These are phyloP conservation scores for Xestobium rufovillosum DNA, from an alignment of 2,888 invertebrate species.

Conservation along the genomic window DNA sequence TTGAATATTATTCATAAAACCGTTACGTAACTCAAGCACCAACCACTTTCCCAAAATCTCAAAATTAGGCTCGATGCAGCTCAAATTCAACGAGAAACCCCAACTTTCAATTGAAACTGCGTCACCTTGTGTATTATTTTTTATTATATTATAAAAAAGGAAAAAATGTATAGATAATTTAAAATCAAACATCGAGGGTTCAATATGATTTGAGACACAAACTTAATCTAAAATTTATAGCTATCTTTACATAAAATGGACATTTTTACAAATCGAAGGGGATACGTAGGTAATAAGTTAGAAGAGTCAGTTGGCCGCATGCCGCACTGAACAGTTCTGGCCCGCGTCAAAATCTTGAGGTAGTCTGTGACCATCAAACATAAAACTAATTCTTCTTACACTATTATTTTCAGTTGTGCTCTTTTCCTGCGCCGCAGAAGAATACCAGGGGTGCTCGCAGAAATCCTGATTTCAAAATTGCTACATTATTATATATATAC, in stretches of 20 bases:
- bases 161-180: too few relatives aligned
- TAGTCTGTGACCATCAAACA: constrained; percentile 32
- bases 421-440: neutral
- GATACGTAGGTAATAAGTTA: constrained; percentile 42
- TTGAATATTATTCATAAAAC: too few relatives aligned
- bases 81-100: too few relatives aligned
- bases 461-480: neutral
- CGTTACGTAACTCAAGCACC: too few relatives aligned
- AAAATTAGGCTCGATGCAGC: too few relatives aligned
- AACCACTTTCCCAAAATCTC: too few relatives aligned
- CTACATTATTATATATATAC: too few relatives aligned
- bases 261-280: constrained; percentile 46
- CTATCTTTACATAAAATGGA: constrained; percentile 48
- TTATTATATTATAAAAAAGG: constrained; percentile 20
- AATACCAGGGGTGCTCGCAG: neutral
- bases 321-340: constrained; percentile 30
- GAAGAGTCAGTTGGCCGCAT: constrained; percentile 38
- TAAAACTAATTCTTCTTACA: constrained; percentile 15
- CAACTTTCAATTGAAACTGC: too few relatives aligned
- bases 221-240: constrained; percentile 44
- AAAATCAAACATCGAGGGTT: too few relatives aligned
- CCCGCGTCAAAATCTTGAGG: constrained; percentile 33
- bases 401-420: constrained; percentile 8
- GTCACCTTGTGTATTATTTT: constrained; percentile 32
- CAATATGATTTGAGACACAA: constrained; percentile 32